A percentile compares a stretch with the other conserved stretches of the same genome.
These are phyloP conservation scores for Nipponia nippon DNA, from an alignment of 2,113 vertebrate species.

Conservation along the genomic window DNA sequence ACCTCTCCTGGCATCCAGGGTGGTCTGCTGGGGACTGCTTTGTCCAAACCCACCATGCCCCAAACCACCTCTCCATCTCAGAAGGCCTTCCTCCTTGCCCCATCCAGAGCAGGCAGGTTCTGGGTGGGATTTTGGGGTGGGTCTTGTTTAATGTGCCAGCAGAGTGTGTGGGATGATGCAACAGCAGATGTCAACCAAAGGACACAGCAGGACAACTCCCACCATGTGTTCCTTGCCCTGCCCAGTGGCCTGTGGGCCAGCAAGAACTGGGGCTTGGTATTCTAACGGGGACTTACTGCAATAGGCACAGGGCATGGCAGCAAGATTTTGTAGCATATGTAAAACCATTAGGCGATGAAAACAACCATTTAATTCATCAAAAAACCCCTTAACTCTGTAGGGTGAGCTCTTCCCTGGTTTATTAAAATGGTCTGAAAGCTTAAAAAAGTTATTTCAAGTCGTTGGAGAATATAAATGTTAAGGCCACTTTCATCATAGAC, in stretches of 20 bases:
- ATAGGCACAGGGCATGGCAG: neutral
- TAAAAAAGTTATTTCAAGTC: neutral
- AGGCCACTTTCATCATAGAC: neutral
- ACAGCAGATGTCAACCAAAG: neutral
- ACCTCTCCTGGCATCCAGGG: neutral
- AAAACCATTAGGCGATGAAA: neutral
- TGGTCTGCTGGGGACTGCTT: neutral
- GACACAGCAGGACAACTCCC: neutral
- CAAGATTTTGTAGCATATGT: neutral
- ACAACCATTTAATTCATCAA: neutral
- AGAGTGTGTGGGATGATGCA: neutral
- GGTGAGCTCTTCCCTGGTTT: neutral
- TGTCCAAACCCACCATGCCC: neutral
- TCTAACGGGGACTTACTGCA: neutral
- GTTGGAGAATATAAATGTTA: neutral
- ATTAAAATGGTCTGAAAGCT: neutral
- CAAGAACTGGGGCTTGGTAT: neutral
- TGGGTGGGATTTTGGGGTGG: neutral
- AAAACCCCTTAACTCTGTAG: neutral
- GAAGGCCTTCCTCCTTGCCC: neutral
- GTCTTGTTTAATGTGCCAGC: neutral
- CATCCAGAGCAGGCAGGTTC: neutral
- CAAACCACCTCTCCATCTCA: neutral
- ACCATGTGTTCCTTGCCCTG: neutral
- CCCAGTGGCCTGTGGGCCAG: neutral